These are phyloP conservation scores for Zophobas atratus DNA, from an alignment of 1,140 invertebrate genomes.

Conservation along the genomic window DNA sequence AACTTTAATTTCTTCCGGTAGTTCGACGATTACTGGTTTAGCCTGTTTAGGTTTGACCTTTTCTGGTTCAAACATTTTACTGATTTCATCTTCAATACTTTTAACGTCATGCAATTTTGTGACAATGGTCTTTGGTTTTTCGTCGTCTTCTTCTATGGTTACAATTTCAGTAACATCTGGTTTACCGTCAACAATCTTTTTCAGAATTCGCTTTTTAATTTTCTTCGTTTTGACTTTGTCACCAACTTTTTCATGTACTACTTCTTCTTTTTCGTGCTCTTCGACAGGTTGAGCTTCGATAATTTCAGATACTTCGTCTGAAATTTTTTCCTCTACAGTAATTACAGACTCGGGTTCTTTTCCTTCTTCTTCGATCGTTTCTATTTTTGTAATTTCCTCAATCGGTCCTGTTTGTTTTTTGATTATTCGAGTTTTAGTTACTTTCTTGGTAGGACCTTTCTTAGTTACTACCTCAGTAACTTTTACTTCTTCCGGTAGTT, in stretches of 20 bases:
- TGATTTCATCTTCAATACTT: constrained; percentile 55
- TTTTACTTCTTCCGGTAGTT: constrained; percentile 53
- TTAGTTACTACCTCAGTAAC: constrained; percentile 44
- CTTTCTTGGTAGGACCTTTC: constrained; percentile 55
- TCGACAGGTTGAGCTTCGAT: constrained; percentile 63
- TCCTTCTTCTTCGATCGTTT: constrained; percentile 61
- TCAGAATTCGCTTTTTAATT: constrained; percentile 65
- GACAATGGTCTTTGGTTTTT: constrained; percentile 63
- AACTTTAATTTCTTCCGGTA: constrained; percentile 63
- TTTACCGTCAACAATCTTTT: constrained; percentile 65
- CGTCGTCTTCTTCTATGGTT: constrained; percentile 68
- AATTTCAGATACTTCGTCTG: constrained; percentile 63
- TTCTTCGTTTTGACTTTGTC: constrained; percentile 64
- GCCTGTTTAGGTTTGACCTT: constrained; percentile 54
- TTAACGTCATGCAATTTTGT: constrained; percentile 51
- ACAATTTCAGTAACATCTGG: constrained; percentile 69
- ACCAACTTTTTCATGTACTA: constrained; percentile 64
- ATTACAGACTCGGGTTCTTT: constrained; percentile 64
- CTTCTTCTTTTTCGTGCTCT: constrained; percentile 64
- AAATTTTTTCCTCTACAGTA: constrained; percentile 65
- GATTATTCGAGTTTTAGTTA: constrained; percentile 60
- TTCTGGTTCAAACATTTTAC: constrained; percentile 58
- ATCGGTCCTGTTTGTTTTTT: constrained; percentile 60
- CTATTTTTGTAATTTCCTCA: constrained; percentile 66
- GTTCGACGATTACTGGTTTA: constrained; percentile 59